A percentile compares a stretch with the other conserved stretches of the same genome.
Evolutionary conservation across 2,888 invertebrate genomes (phyloP).

Genomic region (Drosophila cracens): DNA sequence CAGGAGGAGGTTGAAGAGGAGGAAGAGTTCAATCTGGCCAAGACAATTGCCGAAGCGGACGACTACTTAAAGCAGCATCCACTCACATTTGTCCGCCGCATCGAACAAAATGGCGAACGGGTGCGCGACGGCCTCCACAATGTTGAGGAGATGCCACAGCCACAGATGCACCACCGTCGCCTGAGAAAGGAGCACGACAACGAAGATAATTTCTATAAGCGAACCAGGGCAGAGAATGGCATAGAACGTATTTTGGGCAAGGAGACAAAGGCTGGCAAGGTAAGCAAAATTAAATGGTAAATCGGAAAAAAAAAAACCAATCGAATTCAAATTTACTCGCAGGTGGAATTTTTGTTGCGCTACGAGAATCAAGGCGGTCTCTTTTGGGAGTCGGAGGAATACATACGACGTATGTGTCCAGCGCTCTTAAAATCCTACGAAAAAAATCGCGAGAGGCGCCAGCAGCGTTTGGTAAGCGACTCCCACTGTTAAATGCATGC

Average conservation of each 20-base stretch:
- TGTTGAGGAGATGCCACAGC: slow-evolving; percentile 59
- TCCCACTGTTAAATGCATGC: not conserved
- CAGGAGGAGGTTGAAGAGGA: slow-evolving; percentile 64
- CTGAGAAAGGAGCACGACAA: slow-evolving; percentile 22
- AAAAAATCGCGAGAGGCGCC: slow-evolving; percentile 73
- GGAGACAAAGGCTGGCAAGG: slow-evolving; percentile 78
- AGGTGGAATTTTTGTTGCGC: slow-evolving; percentile 80
- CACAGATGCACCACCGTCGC: slow-evolving; percentile 22
- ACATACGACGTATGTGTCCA: slow-evolving; percentile 74
- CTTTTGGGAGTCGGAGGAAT: slow-evolving; percentile 79
- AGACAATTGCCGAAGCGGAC: slow-evolving; percentile 74
- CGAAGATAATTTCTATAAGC: slow-evolving; percentile 71
- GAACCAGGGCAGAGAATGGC: slow-evolving; percentile 78
- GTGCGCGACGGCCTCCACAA: slow-evolving; percentile 61
- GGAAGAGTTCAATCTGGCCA: slow-evolving; percentile 75
- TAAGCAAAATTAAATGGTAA: slow-evolving; percentile 7
- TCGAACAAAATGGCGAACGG: slow-evolving; percentile 59
- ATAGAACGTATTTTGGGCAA: slow-evolving; percentile 79
- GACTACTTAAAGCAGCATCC: slow-evolving; percentile 78
- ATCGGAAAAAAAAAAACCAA: not conserved
- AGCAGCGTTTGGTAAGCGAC: slow-evolving; percentile 75
- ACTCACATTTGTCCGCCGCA: slow-evolving; percentile 75
- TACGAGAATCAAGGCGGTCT: slow-evolving; percentile 75
- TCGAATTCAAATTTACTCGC: not conserved
- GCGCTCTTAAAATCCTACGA: slow-evolving; percentile 76